phyloP scores from a whole-genome alignment of 2,113 vertebrate genomes.

The Oplegnathus fasciatus region DNA sequence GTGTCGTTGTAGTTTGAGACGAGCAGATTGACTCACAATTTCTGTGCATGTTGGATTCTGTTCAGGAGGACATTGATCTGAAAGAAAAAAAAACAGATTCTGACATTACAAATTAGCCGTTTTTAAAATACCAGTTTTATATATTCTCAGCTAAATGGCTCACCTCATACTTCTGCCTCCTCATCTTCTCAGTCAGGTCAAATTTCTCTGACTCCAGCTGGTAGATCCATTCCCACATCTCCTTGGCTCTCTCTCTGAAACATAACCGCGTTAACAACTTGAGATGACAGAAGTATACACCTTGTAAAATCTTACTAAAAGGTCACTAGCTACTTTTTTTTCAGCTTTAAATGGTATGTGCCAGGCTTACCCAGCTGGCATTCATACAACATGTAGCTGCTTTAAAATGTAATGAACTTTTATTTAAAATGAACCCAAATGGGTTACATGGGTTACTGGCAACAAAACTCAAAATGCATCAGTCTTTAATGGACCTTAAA shows the following conservation, averaged over 20 bases:
- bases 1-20: background rate
- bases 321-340: background rate
- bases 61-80: slow-evolving; percentile 86
- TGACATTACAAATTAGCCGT: background rate
- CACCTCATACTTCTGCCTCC: slow-evolving; percentile 92
- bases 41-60: slow-evolving; percentile 87
- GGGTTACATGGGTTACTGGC: too few species aligned
- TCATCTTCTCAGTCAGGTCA: slow-evolving; percentile 89
- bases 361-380: background rate
- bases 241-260: slow-evolving; percentile 87
- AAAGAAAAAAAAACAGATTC: background rate
- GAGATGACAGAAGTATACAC: background rate
- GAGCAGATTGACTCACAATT: slow-evolving; percentile 82
- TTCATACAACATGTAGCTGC: background rate
- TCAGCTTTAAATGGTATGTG: background rate
- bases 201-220: slow-evolving; percentile 94
- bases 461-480: background rate
- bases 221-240: slow-evolving; percentile 90
- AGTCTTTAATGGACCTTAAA: background rate
- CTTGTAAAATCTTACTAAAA: background rate
- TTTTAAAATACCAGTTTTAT: background rate
- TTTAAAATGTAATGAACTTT: background rate
- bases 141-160: background rate
- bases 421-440: background rate
- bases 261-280: background rate